phyloP scores from a whole-genome alignment of 2,888 invertebrate species.

The Didymodactylos carnosus region DNA sequence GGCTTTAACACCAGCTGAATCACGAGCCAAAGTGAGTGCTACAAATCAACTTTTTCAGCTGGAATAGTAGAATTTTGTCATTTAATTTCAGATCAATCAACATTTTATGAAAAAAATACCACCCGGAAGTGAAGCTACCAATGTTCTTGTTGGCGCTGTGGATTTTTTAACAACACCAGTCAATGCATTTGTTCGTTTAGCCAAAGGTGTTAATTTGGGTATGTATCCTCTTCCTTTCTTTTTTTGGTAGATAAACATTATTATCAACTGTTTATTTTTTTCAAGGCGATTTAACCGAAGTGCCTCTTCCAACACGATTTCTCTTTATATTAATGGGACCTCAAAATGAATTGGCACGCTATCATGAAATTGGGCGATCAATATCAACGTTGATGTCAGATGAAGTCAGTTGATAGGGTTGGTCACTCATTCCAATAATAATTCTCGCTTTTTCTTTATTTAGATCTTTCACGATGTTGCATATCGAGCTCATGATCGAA shows the following conservation, averaged over 20 bases:
- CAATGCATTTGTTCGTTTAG: conserved; percentile 74
- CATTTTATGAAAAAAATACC: conserved; percentile 59
- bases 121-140: conserved; percentile 81
- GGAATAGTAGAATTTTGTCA: background rate
- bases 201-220: conserved; percentile 45
- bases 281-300: conserved; percentile 35
- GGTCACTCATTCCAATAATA: background rate
- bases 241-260: too few species aligned
- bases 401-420: conserved; percentile 36
- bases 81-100: conserved; percentile 20
- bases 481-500: conserved; percentile 8
- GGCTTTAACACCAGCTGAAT: background rate
- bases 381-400: conserved; percentile 89
- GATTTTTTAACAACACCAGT: conserved; percentile 77
- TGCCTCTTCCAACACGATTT: conserved; percentile 68
- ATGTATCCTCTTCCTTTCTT: too few species aligned
- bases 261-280: too few species aligned
- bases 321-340: conserved; percentile 79
- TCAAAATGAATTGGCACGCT: conserved; percentile 40
- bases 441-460: background rate
- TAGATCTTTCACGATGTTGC: conserved; percentile 14
- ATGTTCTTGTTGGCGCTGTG: conserved; percentile 88
- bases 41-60: background rate
- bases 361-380: conserved; percentile 83
- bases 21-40: background rate